Conservation (phyloP, 2,797 vertebrate genomes). For the Chloroceryle inda region DNA sequence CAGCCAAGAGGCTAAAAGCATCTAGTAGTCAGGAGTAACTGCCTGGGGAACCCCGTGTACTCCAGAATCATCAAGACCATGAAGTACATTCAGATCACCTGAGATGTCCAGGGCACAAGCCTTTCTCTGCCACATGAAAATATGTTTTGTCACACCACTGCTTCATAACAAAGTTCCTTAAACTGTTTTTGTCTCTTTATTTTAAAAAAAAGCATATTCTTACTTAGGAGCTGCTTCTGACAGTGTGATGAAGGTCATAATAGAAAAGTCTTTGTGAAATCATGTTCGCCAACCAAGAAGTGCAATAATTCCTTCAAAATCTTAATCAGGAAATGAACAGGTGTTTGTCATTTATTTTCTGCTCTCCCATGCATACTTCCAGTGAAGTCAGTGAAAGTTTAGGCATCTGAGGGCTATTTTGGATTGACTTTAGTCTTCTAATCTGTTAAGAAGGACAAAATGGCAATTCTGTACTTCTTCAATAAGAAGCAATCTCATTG, state of each 20-base stretch:
- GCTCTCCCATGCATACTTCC: neutral
- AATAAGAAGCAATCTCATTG: neutral
- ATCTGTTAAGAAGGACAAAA: neutral
- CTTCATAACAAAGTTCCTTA: neutral
- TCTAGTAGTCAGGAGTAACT: neutral
- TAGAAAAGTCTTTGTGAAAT: neutral
- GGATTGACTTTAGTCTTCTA: neutral
- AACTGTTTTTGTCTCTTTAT: neutral
- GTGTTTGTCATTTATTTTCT: constrained; percentile 47
- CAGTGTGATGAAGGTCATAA: neutral
- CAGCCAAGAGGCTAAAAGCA: neutral
- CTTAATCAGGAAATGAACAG: neutral
- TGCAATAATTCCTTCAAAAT: neutral
- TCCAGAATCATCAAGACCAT: neutral
- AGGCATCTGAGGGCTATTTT: neutral
- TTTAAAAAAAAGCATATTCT: neutral
- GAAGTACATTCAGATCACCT: neutral
- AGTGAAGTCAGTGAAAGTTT: neutral
- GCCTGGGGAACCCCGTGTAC: neutral
- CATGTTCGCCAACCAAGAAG: neutral
- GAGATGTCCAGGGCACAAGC: neutral
- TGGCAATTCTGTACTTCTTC: neutral
- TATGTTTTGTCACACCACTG: neutral
- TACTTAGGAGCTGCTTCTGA: neutral
- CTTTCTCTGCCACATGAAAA: neutral